These are phyloP conservation scores for Parelbella ahira DNA, from an alignment of 2,888 invertebrate genomes.

Conservation along the genomic window DNA sequence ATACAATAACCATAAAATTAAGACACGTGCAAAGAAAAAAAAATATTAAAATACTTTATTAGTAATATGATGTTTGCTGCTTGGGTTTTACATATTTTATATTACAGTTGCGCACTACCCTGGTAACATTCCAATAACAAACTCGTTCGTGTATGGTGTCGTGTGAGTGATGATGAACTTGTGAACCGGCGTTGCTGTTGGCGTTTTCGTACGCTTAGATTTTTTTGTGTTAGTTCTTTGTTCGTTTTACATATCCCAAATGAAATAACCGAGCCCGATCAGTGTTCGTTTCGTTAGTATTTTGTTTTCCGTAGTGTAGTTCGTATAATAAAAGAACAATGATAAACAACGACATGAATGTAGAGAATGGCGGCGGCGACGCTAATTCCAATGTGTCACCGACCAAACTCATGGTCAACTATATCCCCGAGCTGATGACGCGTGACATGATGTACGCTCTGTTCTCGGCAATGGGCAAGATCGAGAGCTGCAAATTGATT, in stretches of 20 bases:
- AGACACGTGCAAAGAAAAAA: slow-evolving; percentile 7
- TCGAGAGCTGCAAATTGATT: slow-evolving; percentile 75
- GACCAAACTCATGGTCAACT: slow-evolving; percentile 80
- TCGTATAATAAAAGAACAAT: slow-evolving; percentile 60
- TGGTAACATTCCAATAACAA: slow-evolving; percentile 77
- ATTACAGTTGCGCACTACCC: slow-evolving; percentile 30
- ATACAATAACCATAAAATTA: slow-evolving; percentile 10
- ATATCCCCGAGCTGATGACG: slow-evolving; percentile 78
- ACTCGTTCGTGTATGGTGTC: slow-evolving; percentile 44
- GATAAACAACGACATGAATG: slow-evolving; percentile 67
- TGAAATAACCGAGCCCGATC: slow-evolving; percentile 61
- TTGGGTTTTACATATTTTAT: slow-evolving; percentile 5
- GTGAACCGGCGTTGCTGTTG: slow-evolving; percentile 77
- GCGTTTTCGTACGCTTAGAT: slow-evolving; percentile 67
- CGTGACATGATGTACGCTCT: slow-evolving; percentile 79
- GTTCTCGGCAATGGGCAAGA: slow-evolving; percentile 77
- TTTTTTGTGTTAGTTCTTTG: slow-evolving; percentile 75
- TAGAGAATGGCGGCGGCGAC: slow-evolving; percentile 81
- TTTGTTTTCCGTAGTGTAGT: slow-evolving; percentile 75
- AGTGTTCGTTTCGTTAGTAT: slow-evolving; percentile 69
- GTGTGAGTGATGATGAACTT: slow-evolving; percentile 64
- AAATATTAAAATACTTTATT: not conserved
- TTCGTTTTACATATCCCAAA: slow-evolving; percentile 67
- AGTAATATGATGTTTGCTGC: not conserved
- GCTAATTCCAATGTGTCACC: slow-evolving; percentile 78